phyloP scores from a whole-genome alignment of 2,888 invertebrate genomes.

The Drosophila siamana region DNA sequence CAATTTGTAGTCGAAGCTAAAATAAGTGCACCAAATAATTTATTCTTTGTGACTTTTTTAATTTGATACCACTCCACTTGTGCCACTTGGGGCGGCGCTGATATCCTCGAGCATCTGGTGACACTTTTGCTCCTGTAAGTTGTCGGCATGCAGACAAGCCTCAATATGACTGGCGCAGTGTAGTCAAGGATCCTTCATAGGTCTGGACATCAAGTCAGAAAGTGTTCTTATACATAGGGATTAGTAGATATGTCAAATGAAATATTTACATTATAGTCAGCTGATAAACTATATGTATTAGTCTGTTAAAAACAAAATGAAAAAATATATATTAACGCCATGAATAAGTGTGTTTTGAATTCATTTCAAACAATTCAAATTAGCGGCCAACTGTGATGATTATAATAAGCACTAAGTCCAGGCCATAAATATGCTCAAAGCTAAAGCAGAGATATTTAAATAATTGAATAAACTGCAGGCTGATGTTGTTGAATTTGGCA shows the following conservation, averaged over 20 bases:
- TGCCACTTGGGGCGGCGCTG: conserved; percentile 6
- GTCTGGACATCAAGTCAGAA: not conserved
- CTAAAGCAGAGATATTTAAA: conserved; percentile 2
- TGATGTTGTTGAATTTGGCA: conserved; percentile 29
- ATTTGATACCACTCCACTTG: conserved; percentile 2
- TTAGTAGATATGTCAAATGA: not conserved
- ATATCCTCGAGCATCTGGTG: conserved; percentile 2
- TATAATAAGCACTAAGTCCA: not conserved
- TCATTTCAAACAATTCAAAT: not conserved
- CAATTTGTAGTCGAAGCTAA: not conserved
- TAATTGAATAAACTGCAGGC: conserved; percentile 20
- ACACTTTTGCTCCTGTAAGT: conserved; percentile 4
- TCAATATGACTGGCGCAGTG: conserved; percentile 2
- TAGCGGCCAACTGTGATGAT: not conserved
- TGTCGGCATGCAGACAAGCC: conserved; percentile 4
- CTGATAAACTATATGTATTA: no score
- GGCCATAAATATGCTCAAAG: not conserved
- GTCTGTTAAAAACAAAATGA: not conserved
- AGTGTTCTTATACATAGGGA: not conserved
- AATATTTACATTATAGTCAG: not conserved
- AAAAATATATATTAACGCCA: not conserved
- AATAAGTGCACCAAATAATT: no score
- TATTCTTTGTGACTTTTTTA: no score
- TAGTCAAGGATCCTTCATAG: conserved; percentile 6
- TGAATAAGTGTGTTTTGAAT: no score